Base-by-base conservation (phyloP, 2,797 vertebrate genomes). In the Dryobates pubescens region DNA sequence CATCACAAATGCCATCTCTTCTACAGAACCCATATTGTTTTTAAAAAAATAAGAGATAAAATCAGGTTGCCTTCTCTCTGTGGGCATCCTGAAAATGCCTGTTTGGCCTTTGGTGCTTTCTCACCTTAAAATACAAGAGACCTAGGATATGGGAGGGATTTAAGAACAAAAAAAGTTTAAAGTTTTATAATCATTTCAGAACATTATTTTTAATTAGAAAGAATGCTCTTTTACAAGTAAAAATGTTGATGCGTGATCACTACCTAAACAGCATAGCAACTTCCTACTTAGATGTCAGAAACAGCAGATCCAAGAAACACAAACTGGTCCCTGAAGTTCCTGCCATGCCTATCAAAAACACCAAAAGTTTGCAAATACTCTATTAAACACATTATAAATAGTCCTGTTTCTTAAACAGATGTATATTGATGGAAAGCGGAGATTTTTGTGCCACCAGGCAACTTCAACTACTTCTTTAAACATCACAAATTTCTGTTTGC, bases 91-190 rank as follows among this genome's bases (percentile, higher is more conserved):
- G 9, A 77, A 43, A 86, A 45, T 7, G 22, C 8, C 22, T 2
- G 0, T 6, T 63, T 67, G 47, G 22, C 17, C 11, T 12, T 45
- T 32, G 0, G 1, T 19, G 6, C 4, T 45, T 65, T 61, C 38
- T 69, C 36, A 3, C 13, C 10, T 45, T 30, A 30, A 65, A 80
- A 49, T 4, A 36, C 20, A 38, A 29, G 13, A 36, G 12, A 54
- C 4, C 9, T 13, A 7, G 2, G 27, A 20, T 22, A 20, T 1
- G 43, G 13, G 30, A 13, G 53, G 13, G 4, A n/a, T 6, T 6
- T 8, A 61, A 71, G 11, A 9, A 38, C 4, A 38, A 30, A 47
- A 47, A 36, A 65, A 10, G 9, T 41, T 76, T 24, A 10, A 29
- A 71, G 7, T 53, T 82, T 26, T 18, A 27, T 2, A 67, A 17